Evolutionary conservation across 2,113 vertebrate genomes (phyloP), one percentile per base, ranked within the genome.

Genomic region (Oplegnathus fasciatus): DNA sequence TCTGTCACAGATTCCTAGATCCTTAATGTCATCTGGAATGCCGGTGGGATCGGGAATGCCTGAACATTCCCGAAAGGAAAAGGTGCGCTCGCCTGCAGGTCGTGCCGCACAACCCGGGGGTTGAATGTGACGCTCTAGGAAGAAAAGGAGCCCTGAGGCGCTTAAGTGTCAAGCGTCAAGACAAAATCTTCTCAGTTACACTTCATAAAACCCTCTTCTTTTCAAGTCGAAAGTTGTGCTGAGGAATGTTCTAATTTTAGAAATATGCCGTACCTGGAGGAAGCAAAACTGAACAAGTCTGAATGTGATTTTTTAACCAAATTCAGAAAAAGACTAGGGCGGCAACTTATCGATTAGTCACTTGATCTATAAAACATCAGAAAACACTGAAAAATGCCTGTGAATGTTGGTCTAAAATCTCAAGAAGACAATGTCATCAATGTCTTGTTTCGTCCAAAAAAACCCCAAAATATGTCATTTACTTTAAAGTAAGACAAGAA

Each of bases 21-120:
- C 82, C 85, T 68, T 58, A 85, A 91, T 90, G 90, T 88, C 88
- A 92, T 60, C 40, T 1, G 70, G 88, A 88, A 81, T 75, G 58
- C 64, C 66, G 28, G 28, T 28, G 68, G 75, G 42, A 81, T 83
- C 54, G 17, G 77, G 83, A 88, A 92, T 89, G 86, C 58, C 67
- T 10, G 42, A 75, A 68, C 67, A 80, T 86, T 89, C 91, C 82
- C 32, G 24, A 9, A 37, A 55, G 64, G 3, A 9, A 28, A 68
- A 65, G 61, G 48, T 13, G 40, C 28, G 6, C 17, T 64, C 6
- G 24, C 69, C 54, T 34, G 28, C 58, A 54, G 54, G 60, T 69
- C 6, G 6, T 32, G 30, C n/a, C 6, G 13, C 11, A 34, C 6
- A 22, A 11, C 68, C 26, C 28, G 2, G 32, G 7, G 11, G 24